phyloP scores from a whole-genome alignment of 1,140 invertebrate species.

The Temnothorax longispinosus region DNA sequence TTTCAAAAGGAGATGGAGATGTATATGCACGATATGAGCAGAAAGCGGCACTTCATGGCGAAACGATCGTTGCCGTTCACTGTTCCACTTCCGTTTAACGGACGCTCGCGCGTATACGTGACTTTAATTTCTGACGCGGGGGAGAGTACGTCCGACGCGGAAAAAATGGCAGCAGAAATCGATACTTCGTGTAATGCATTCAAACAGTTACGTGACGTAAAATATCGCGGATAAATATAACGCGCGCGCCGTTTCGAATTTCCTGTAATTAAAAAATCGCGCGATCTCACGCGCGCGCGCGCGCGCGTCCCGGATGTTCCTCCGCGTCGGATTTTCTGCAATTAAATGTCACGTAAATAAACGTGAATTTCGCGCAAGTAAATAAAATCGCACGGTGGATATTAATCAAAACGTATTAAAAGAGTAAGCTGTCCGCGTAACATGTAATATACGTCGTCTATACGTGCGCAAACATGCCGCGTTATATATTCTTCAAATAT shows the following conservation, averaged over 20 bases:
- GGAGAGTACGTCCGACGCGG: neutral
- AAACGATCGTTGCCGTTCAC: slow-evolving; percentile 17
- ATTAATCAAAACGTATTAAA: slow-evolving; percentile 56
- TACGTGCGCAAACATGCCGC: neutral
- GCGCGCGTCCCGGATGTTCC: neutral
- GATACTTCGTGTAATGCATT: slow-evolving; percentile 43
- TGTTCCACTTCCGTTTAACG: slow-evolving; percentile 36
- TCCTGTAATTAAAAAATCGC: slow-evolving; percentile 52
- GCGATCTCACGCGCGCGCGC: slow-evolving; percentile 15
- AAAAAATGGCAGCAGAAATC: slow-evolving; percentile 17
- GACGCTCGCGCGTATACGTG: slow-evolving; percentile 1
- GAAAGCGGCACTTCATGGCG: neutral
- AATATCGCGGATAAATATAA: slow-evolving; percentile 49
- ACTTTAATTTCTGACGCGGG: slow-evolving; percentile 27
- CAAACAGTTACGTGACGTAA: slow-evolving; percentile 42
- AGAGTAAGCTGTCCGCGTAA: slow-evolving; percentile 36
- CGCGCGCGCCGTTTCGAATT: slow-evolving; percentile 9
- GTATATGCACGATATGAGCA: neutral
- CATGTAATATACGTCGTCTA: neutral
- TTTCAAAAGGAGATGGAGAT: neutral
- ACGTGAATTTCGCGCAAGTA: slow-evolving; percentile 52
- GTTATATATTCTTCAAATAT: slow-evolving; percentile 32
- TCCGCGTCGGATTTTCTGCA: slow-evolving; percentile 36
- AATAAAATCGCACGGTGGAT: slow-evolving; percentile 46
- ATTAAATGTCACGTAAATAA: slow-evolving; percentile 49